Conservation (phyloP, 2,113 vertebrate genomes). For the Salvator merianae region DNA sequence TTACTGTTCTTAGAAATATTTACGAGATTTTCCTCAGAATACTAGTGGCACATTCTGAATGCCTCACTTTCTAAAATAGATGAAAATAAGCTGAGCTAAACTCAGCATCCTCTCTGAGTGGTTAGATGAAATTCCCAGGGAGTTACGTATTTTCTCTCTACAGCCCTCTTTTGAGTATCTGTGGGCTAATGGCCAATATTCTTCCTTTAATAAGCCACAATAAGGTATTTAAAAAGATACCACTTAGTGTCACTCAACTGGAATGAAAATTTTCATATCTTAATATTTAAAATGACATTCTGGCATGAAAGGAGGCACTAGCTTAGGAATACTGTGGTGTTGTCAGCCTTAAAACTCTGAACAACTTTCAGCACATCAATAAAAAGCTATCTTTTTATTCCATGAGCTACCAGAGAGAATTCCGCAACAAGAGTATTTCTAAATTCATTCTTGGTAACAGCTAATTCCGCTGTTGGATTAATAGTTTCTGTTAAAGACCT, state of each 20-base stretch:
- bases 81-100: neutral
- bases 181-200: neutral
- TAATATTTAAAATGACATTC: neutral
- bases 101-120: neutral
- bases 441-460: neutral
- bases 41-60: neutral
- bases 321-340: neutral
- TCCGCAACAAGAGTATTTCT: neutral
- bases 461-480: neutral
- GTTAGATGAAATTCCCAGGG: neutral
- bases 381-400: neutral
- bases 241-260: neutral
- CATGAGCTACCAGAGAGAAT: neutral
- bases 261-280: neutral
- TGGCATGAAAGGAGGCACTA: neutral
- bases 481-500: neutral
- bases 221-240: neutral
- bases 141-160: neutral
- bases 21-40: too few relatives aligned
- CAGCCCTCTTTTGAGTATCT: neutral
- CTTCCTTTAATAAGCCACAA: neutral
- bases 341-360: neutral
- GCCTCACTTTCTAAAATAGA: neutral
- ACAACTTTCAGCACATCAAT: neutral
- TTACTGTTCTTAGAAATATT: too few relatives aligned